Conservation (phyloP, 2,113 vertebrate genomes). For the Neolamprologus falcicula region DNA sequence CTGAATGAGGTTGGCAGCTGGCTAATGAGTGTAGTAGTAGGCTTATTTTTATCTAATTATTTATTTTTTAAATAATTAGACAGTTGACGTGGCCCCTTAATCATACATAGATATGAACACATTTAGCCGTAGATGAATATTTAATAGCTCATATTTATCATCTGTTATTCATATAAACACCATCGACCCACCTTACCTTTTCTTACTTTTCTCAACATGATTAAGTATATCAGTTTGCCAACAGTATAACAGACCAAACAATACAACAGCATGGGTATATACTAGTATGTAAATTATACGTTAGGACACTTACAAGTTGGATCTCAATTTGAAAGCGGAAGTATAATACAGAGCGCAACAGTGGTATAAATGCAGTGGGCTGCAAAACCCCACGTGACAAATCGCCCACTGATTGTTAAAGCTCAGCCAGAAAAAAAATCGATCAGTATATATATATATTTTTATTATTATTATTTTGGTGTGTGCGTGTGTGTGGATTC, state of each 20-base stretch:
- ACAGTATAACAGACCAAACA: not conserved
- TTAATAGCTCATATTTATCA: not conserved
- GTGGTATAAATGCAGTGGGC: not conserved
- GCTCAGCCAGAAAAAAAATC: not conserved
- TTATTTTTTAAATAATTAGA: not conserved
- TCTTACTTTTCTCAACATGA: not conserved
- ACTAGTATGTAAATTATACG: not conserved
- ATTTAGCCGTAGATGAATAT: fast-evolving
- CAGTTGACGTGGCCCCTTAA: not conserved
- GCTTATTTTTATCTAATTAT: not conserved
- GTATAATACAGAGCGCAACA: not conserved
- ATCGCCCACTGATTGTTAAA: not conserved
- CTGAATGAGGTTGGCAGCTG: not conserved
- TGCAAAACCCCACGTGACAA: not conserved
- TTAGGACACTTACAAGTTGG: not conserved
- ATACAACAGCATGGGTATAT: not conserved
- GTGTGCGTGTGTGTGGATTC: not conserved
- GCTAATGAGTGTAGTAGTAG: not conserved
- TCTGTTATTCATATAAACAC: not conserved
- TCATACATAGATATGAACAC: not conserved
- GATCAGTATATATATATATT: not conserved
- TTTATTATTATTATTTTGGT: not conserved
- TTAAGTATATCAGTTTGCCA: not conserved
- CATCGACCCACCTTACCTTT: not conserved
- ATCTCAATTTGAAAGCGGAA: not conserved